Base-by-base conservation (phyloP, 1,140 invertebrate species). In the Ptiloglossa arizonensis region DNA sequence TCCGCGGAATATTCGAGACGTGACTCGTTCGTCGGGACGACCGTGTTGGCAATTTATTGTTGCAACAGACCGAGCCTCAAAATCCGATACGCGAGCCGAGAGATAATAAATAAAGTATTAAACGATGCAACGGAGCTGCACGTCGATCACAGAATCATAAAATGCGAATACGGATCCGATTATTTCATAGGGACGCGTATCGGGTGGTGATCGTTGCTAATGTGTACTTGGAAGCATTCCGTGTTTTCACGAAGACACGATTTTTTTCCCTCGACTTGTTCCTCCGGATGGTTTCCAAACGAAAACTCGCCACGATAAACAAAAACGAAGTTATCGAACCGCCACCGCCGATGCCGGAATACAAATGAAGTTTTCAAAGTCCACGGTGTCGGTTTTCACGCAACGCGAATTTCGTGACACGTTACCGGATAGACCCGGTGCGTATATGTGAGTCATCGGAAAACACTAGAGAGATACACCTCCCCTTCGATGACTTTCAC, bases 311-410 rank as follows among this genome's bases (percentile, higher is more conserved):
- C 4, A 3, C 2, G 32, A 38, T 59, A 59, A 59, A 76, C 44
- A 76, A 60, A n/a, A n/a, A n/a, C 22, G 32, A 48, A 76, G 32
- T 59, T 32, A 27, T 48, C 60, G 54, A 75, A 69, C 41, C 29
- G 24, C 6, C 15, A 13, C 3, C 32, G 32, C 15, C 17, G 8
- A n/a, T n/a, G n/a, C n/a, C n/a, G 3, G 15, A 5, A 27, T 44
- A 41, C 9, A 35, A 62, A 62, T 38, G 15, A 22, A 48, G 44
- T 0, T 41, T 59, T 6, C 19, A 48, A 41, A 48, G 1, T 8
- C 1, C 19, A 68, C 15, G 5, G 32, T 13, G 50, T 76, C 41
- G 17, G 5, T 57, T 19, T 69, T 17, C 38, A 0, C n/a, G n/a
- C n/a, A n/a, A n/a, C n/a, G n/a, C n/a, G n/a, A n/a, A n/a, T n/a